Base-by-base conservation (phyloP, 2,888 invertebrate species). In the Euproctis similis region DNA sequence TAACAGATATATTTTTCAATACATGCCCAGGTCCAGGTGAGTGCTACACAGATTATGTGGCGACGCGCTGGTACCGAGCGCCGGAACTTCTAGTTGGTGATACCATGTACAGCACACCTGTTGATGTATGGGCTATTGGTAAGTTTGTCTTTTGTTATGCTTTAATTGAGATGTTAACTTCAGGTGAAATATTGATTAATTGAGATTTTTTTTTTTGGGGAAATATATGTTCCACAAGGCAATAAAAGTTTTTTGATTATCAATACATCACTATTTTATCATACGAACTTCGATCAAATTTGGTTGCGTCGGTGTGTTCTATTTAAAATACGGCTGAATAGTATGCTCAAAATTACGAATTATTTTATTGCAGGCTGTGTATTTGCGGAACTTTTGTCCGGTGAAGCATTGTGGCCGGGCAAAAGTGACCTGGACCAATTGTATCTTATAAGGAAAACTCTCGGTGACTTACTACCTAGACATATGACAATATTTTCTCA, bases 41-140 rank as follows among this genome's bases (percentile, higher is more conserved):
- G 86, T 95, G 96, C 71, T 99, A 98, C 74, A 99, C 98, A 29
- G 99, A 99, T 78, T 99, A 99, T 74, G 99, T 99, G 45, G 98
- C 98, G 23, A 99, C 99, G 18, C 87, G 98, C 30, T 99, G 98
- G 98, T 99, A 99, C 85, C 87, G 99, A 36, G 95, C 97, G 3
- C 98, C 98, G 0, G 98, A 99, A 71, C 86, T 99, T 12, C 87
- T 99, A 24, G 98, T 99, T 0, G 99, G 98, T 0, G 98, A 99
- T 74, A 97, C 97, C 9, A 91, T 93, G 72, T 95, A 95, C 59
- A 92, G 94, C 39, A 90, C 93, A 1, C 93, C 96, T 0, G 97
- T 99, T 0, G 99, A 99, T 72, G 95, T 99, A 3, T 99, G 98
- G 98, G 99, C 98, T 27, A 95, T 98, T 49, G 98, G 91, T 89